Conservation (phyloP, 1,140 invertebrate species). For the Aphis craccivora region DNA sequence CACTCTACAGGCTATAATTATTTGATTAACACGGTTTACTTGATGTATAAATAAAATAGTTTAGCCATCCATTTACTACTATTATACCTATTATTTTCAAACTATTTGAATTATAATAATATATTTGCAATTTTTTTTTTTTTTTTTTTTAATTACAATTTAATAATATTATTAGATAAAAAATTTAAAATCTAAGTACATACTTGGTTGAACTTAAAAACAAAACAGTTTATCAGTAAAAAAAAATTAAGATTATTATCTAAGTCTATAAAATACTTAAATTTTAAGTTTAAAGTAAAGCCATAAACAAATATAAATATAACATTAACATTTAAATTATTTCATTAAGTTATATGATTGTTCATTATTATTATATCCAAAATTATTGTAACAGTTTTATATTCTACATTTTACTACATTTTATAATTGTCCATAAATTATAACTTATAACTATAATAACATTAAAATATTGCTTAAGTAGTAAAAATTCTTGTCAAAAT, state of each 20-base stretch:
- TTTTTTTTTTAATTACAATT: no score
- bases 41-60: not conserved
- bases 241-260: not conserved
- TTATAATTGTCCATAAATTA: not conserved
- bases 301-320: not conserved
- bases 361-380: not conserved
- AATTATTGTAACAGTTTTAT: no score
- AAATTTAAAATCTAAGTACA: no score
- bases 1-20: not conserved
- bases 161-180: no score
- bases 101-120: no score
- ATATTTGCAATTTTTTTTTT: no score
- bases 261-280: no score
- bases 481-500: not conserved
- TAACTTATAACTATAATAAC: no score
- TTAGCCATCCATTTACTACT: not conserved
- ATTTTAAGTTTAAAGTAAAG: not conserved
- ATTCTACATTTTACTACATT: no score
- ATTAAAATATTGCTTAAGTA: not conserved
- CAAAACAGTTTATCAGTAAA: no score
- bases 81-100: no score
- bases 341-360: not conserved
- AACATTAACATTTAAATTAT: not conserved
- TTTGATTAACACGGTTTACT: not conserved
- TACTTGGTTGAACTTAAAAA: no score